Conservation (phyloP, 2,113 vertebrate genomes). For the Beaufortia kweichowensis region DNA sequence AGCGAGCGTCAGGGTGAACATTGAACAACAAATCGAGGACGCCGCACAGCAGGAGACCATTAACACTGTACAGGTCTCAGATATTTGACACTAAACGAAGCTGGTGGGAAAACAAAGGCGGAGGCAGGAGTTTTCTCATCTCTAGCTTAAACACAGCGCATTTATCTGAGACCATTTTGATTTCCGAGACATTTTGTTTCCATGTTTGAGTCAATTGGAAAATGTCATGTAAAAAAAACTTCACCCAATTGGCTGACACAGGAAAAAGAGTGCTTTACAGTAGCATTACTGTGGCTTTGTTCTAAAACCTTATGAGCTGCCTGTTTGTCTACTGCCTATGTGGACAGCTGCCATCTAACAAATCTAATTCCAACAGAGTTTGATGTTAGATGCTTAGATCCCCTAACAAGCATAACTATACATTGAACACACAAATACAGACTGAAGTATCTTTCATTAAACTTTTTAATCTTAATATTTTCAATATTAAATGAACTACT, state of each 20-base stretch:
- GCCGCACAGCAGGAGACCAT: not conserved
- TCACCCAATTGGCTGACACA: not conserved
- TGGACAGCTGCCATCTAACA: not conserved
- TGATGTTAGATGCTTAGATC: no score
- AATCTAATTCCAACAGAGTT: no score
- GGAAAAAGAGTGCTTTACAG: not conserved
- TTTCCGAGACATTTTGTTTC: not conserved
- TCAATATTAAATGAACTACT: no score
- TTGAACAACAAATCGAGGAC: not conserved
- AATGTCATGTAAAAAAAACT: not conserved
- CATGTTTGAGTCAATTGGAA: not conserved
- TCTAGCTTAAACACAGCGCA: not conserved
- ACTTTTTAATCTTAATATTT: no score
- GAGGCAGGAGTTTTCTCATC: not conserved
- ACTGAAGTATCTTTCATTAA: no score
- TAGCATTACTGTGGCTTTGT: not conserved
- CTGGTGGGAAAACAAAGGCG: not conserved
- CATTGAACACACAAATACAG: no score
- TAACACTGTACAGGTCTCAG: not conserved
- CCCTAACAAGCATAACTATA: no score
- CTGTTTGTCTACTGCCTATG: not conserved
- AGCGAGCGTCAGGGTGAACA: not conserved
- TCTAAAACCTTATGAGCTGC: not conserved
- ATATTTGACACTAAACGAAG: conserved; percentile 12
- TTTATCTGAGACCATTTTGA: not conserved